These are phyloP conservation scores for Molanna angustata DNA, from an alignment of 2,888 invertebrate genomes.

Conservation along the genomic window DNA sequence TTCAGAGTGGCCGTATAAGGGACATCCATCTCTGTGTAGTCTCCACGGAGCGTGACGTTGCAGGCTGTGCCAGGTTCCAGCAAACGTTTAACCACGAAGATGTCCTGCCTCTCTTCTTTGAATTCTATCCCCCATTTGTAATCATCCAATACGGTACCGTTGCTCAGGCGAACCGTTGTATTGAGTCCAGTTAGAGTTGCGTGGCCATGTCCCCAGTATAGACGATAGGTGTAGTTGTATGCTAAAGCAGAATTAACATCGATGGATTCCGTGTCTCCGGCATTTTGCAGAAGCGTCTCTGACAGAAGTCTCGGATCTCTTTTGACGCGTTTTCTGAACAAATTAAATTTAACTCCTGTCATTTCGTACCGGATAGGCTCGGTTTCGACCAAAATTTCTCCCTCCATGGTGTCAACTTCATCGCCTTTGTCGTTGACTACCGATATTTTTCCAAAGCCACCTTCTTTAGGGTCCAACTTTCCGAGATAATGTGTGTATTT, in stretches of 20 bases:
- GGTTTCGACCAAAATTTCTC: conserved; percentile 76
- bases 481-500: conserved; percentile 64
- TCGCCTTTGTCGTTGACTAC: conserved; percentile 63
- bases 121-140: conserved; percentile 69
- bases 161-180: conserved; percentile 59
- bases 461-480: conserved; percentile 63
- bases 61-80: conserved; percentile 77
- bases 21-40: conserved; percentile 69
- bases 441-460: conserved; percentile 66
- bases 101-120: conserved; percentile 55
- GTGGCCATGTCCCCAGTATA: conserved; percentile 78
- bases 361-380: conserved; percentile 78
- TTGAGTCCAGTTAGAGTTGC: conserved; percentile 70
- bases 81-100: conserved; percentile 60
- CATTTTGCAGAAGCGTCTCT: conserved; percentile 53
- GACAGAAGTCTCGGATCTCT: conserved; percentile 55
- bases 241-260: conserved; percentile 71
- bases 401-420: conserved; percentile 49
- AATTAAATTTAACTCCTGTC: conserved; percentile 61
- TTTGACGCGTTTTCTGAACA: conserved; percentile 51
- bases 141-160: conserved; percentile 56
- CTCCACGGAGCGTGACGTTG: conserved; percentile 75
- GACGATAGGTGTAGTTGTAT: conserved; percentile 66
- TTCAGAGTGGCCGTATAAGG: conserved; percentile 72
- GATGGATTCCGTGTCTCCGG: conserved; percentile 51